phyloP scores from a whole-genome alignment of 2,113 vertebrate genomes.

The Clarias batrachus region DNA sequence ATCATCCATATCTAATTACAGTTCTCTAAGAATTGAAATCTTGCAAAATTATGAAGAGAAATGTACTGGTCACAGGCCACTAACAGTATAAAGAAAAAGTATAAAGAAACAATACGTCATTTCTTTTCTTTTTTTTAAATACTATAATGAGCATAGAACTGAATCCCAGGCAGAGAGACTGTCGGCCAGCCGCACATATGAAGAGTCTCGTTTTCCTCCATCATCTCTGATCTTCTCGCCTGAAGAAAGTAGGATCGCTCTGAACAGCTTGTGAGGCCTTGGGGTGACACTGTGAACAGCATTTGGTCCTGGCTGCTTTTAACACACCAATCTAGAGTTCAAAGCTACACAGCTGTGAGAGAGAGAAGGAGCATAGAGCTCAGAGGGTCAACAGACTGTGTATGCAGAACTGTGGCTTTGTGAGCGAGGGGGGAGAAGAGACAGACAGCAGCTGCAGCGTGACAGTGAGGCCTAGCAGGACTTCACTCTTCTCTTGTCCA shows the following conservation, averaged over 20 bases:
- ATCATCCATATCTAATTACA: not conserved
- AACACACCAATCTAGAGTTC: constrained; percentile 58
- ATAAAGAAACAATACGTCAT: not conserved
- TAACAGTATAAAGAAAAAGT: not conserved
- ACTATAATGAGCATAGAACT: constrained; percentile 22
- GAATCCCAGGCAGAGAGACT: constrained; percentile 24
- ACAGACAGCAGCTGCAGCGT: constrained; percentile 69
- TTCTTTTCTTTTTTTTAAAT: not conserved
- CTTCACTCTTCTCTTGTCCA: constrained; percentile 46
- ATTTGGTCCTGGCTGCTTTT: constrained; percentile 61
- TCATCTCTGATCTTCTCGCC: constrained; percentile 49
- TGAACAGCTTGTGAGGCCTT: constrained; percentile 57
- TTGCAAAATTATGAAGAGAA: not conserved
- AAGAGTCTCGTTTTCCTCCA: constrained; percentile 43
- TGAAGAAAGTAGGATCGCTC: constrained; percentile 45
- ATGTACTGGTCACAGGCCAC: constrained; percentile 11
- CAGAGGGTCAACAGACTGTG: constrained; percentile 70
- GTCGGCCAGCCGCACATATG: constrained; percentile 34
- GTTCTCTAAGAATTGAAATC: not conserved
- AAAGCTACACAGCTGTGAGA: constrained; percentile 67
- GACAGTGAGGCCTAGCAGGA: constrained; percentile 60
- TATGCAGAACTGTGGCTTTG: constrained; percentile 54
- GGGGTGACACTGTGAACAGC: constrained; percentile 39
- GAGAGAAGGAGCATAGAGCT: constrained; percentile 49
- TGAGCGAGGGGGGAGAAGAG: constrained; percentile 43